Evolutionary conservation across 2,888 invertebrate genomes (phyloP).

Genomic region (Brachypterus glaber): DNA sequence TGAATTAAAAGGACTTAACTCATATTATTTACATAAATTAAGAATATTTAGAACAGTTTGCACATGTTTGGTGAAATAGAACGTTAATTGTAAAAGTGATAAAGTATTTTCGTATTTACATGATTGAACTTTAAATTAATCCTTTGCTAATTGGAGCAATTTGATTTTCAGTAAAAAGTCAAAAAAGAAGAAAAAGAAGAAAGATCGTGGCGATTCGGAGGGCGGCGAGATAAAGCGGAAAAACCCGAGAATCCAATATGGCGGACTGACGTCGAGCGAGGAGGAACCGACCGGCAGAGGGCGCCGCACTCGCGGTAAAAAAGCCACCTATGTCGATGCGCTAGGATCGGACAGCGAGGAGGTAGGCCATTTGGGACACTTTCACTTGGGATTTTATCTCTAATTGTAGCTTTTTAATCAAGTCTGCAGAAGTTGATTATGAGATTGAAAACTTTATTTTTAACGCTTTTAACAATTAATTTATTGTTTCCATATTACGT

Average conservation of each 20-base stretch:
- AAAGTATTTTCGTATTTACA: neutral
- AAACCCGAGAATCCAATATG: slow-evolving; percentile 45
- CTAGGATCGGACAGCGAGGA: slow-evolving; percentile 67
- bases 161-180: slow-evolving; percentile 31
- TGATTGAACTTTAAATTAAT: neutral
- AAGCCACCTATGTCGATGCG: slow-evolving; percentile 69
- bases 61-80: too few species aligned
- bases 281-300: slow-evolving; percentile 45
- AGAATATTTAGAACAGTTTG: too few species aligned
- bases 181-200: slow-evolving; percentile 42
- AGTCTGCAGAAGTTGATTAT: too few species aligned
- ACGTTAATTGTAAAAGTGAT: too few species aligned
- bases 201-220: slow-evolving; percentile 40
- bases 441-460: too few species aligned
- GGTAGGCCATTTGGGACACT: slow-evolving; percentile 43
- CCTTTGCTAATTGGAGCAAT: slow-evolving; percentile 12
- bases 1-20: too few species aligned
- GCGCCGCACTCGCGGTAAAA: slow-evolving; percentile 61
- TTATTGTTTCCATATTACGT: too few species aligned
- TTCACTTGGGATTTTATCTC: neutral
- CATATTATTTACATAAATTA: too few species aligned
- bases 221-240: slow-evolving; percentile 32
- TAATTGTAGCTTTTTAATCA: too few species aligned
- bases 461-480: too few species aligned
- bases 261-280: slow-evolving; percentile 46